Base-by-base conservation (phyloP, 2,113 vertebrate genomes). In the Pseudonaja textilis region DNA sequence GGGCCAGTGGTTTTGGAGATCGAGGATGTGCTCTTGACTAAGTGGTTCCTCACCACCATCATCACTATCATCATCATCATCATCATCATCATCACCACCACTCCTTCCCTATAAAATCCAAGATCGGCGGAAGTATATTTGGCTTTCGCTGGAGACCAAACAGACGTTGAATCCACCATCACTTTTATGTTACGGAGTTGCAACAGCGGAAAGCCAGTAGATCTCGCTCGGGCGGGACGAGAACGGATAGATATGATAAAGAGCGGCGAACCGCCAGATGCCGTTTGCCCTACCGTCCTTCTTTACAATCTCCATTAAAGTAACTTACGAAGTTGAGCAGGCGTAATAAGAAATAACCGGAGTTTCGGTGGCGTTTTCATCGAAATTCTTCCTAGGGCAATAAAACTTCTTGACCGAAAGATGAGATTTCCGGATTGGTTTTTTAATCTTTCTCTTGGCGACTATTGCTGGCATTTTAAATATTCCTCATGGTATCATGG, bases 251-350 rank as follows among this genome's bases (percentile, higher is more conserved):
- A 59, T 14, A 56, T 5, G 54, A 39, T 1, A 39, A 47, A 47
- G 11, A 91, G 39, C 47, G 57, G 50, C 4, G 59, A 88, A 47
- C 59, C 39, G 10, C 47, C 88, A 10, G 52, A 29, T 86, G 39
- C 45, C 74, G 29, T 56, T 42, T 29, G 59, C 14, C 14, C 85
- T 50, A 25, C 42, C 55, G 3, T 42, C 14, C 23, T 20, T 34
- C 56, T 23, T 29, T 22, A 29, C 39, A 55, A 45, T 23, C 16
- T 23, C 85, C 86, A 85, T 89, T 57, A 0, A 64, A 64, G 87
- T 74, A 16, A 55, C 90, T 94, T 42, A 87, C 34, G 93, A 95
- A 96, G 94, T 95, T 93, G 91, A 47, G 25, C 4, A 50, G 89
- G 69, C 92, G 85, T 92, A 93, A 93, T 91, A 94, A 22, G 5